Conservation (phyloP, 2,888 invertebrate species). For the Lomographa bimaculata region DNA sequence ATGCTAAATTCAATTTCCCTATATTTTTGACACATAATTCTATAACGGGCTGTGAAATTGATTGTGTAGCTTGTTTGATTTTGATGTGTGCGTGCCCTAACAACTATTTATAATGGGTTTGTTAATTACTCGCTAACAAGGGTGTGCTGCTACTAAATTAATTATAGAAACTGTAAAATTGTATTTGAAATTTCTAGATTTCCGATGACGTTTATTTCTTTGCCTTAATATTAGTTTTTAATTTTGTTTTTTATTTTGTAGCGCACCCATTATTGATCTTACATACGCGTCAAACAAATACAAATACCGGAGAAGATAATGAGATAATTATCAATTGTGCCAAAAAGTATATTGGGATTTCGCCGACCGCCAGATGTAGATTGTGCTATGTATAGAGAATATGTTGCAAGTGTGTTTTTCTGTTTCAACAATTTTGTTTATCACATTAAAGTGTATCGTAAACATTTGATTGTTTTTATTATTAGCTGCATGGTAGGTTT, state of each 20-base stretch:
- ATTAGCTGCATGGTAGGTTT: constrained; percentile 69
- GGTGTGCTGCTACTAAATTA: constrained; percentile 59
- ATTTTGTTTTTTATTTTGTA: constrained; percentile 65
- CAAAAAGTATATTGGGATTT: constrained; percentile 36
- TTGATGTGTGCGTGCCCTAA: constrained; percentile 28
- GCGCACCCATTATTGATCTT: constrained; percentile 77
- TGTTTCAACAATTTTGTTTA: constrained; percentile 61
- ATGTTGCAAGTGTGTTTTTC: constrained; percentile 59
- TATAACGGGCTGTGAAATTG: constrained; percentile 30
- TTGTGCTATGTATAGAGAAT: constrained; percentile 57
- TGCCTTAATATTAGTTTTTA: constrained; percentile 14
- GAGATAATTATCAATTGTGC: constrained; percentile 26
- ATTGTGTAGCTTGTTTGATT: constrained; percentile 24
- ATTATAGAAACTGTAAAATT: constrained; percentile 20
- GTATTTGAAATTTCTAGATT: neutral
- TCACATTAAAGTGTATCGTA: constrained; percentile 74
- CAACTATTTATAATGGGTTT: constrained; percentile 9
- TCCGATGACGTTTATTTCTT: constrained; percentile 26
- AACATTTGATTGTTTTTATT: constrained; percentile 67
- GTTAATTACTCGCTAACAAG: constrained; percentile 46
- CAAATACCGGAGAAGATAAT: constrained; percentile 74
- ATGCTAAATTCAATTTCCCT: constrained; percentile 16
- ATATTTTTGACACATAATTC: constrained; percentile 10
- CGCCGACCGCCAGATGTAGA: constrained; percentile 55
- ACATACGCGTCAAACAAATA: constrained; percentile 71